A percentile compares a stretch with the other conserved stretches of the same genome.
These are phyloP conservation scores for Melieria picta DNA, from an alignment of 2,888 invertebrate genomes.

Conservation along the genomic window DNA sequence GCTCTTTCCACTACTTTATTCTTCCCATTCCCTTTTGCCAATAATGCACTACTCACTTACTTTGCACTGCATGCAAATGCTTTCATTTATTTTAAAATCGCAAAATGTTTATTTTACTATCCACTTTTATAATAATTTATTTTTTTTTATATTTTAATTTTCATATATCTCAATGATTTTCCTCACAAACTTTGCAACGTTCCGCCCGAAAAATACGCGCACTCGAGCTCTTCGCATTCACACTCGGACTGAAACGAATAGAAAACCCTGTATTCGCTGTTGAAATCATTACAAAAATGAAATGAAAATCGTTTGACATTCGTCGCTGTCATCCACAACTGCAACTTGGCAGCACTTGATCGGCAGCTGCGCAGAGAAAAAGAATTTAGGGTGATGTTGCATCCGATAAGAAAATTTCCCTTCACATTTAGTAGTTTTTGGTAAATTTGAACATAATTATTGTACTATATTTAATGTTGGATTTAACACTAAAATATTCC, in stretches of 20 bases:
- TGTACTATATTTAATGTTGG: too few species aligned
- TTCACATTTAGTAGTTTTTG: too few species aligned
- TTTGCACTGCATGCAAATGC: not conserved
- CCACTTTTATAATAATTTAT: slow-evolving; percentile 21
- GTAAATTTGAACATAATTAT: too few species aligned
- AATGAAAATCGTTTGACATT: slow-evolving; percentile 26
- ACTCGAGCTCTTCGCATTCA: slow-evolving; percentile 16
- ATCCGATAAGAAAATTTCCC: too few species aligned
- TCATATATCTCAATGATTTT: slow-evolving; percentile 13
- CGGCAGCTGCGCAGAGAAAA: too few species aligned
- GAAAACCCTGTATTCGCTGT: too few species aligned
- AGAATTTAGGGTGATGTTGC: too few species aligned
- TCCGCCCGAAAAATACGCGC: slow-evolving; percentile 22
- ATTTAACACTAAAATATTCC: too few species aligned
- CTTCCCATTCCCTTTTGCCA: slow-evolving; percentile 22
- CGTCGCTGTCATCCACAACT: not conserved
- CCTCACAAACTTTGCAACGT: slow-evolving; percentile 15
- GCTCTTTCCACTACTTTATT: slow-evolving; percentile 23
- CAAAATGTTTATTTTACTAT: slow-evolving; percentile 27
- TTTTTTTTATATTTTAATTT: slow-evolving; percentile 29
- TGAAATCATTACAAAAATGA: slow-evolving; percentile 53
- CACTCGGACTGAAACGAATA: slow-evolving; percentile 34
- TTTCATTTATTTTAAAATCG: slow-evolving; percentile 9
- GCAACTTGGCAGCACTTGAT: too few species aligned
- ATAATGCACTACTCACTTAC: slow-evolving; percentile 26